phyloP scores from a whole-genome alignment of 2,797 vertebrate genomes.

The Chaetophractus vellerosus region DNA sequence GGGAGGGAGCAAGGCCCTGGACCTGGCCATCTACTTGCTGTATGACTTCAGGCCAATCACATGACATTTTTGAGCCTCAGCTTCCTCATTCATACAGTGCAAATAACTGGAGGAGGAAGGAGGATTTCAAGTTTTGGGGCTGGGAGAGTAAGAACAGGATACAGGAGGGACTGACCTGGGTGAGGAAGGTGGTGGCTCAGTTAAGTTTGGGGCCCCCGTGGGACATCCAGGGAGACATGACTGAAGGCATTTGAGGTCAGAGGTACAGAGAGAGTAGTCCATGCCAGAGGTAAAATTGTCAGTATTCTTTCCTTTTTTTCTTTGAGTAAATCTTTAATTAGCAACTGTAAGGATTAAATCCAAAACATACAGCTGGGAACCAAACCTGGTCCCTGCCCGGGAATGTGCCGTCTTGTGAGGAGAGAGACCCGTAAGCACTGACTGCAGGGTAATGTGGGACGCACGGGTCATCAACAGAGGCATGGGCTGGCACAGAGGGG shows the following conservation, averaged over 20 bases:
- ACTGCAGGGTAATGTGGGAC: neutral
- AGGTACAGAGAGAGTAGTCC: neutral
- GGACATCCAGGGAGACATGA: neutral
- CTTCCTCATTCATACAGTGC: neutral
- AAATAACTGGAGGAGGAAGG: neutral
- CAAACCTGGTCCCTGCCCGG: neutral
- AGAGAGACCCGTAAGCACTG: neutral
- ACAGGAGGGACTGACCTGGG: neutral
- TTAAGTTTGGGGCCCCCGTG: neutral
- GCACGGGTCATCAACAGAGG: neutral
- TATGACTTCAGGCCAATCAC: neutral
- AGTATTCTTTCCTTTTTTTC: neutral
- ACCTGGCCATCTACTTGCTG: neutral
- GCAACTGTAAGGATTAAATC: neutral
- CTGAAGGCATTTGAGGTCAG: neutral
- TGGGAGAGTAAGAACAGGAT: neutral
- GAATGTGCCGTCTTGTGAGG: neutral
- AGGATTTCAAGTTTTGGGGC: neutral
- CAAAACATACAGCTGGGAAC: neutral
- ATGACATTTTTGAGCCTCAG: neutral
- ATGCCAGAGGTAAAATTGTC: neutral
- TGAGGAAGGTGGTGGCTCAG: neutral
- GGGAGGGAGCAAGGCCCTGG: neutral
- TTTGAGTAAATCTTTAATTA: constrained; percentile 10
- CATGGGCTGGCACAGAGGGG: neutral